A percentile compares a stretch with the other conserved stretches of the same genome.
These are phyloP conservation scores for Athalia circularis DNA, from an alignment of 2,888 invertebrate species.

Conservation along the genomic window DNA sequence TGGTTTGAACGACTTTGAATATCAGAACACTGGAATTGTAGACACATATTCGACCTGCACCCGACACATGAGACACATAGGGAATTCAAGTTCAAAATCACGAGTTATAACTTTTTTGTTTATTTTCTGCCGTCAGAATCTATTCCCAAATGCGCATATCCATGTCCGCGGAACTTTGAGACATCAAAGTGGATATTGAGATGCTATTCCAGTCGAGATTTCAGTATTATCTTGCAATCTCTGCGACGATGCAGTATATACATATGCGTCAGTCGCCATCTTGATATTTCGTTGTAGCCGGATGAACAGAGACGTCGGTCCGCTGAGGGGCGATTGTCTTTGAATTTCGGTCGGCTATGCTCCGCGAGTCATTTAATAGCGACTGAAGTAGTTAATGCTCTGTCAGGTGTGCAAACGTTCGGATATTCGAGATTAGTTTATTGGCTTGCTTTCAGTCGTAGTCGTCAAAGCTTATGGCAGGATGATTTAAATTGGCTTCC, in stretches of 20 bases:
- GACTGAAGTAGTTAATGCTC: conserved; percentile 35
- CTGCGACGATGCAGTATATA: not conserved
- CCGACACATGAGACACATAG: conserved; percentile 1
- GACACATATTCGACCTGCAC: not conserved
- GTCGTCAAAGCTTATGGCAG: conserved; percentile 25
- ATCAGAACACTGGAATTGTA: not conserved
- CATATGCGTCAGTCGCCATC: not conserved
- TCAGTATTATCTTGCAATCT: conserved; percentile 22
- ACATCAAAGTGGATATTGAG: conserved; percentile 46
- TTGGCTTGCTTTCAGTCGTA: conserved; percentile 10
- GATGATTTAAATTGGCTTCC: conserved; percentile 11
- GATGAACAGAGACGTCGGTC: conserved; percentile 40
- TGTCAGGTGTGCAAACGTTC: conserved; percentile 35
- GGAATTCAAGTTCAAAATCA: conserved; percentile 3
- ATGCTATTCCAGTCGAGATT: conserved; percentile 17
- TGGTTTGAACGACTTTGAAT: not conserved
- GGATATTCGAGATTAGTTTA: conserved; percentile 35
- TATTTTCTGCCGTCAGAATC: conserved; percentile 12
- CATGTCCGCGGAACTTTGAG: conserved; percentile 34
- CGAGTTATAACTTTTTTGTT: conserved; percentile 12
- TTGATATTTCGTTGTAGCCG: conserved; percentile 45
- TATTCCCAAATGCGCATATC: conserved; percentile 29
- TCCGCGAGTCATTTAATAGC: conserved; percentile 27
- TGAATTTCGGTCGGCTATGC: conserved; percentile 27
- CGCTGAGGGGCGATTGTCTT: conserved; percentile 31